A percentile compares a stretch with the other conserved stretches of the same genome.
Conservation (phyloP, 2,113 vertebrate species). For the Gavia stellata region DNA sequence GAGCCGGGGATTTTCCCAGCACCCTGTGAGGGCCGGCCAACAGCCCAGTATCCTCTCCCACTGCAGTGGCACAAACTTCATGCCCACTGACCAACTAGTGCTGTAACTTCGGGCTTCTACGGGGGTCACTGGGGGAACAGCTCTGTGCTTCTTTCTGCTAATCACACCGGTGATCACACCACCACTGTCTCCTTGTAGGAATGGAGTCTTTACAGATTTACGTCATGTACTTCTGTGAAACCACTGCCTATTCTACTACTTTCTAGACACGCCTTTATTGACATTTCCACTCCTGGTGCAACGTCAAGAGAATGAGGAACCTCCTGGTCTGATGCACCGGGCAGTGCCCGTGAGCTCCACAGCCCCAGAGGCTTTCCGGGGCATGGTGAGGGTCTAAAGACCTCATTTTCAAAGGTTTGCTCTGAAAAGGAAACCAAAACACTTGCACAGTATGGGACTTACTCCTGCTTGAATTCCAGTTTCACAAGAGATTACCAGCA, state of each 20-base stretch:
- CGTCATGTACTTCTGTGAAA: neutral
- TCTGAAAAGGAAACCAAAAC: neutral
- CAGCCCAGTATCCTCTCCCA: neutral
- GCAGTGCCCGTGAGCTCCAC: neutral
- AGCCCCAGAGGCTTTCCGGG: neutral
- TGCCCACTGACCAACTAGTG: neutral
- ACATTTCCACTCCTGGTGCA: neutral
- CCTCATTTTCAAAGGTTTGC: neutral
- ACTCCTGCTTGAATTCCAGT: neutral
- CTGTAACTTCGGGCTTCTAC: neutral
- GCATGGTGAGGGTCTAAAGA: neutral
- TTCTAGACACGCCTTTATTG: neutral
- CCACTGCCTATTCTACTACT: neutral
- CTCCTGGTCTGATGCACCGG: neutral
- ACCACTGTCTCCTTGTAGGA: neutral
- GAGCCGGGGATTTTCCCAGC: neutral
- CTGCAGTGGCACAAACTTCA: neutral
- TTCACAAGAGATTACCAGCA: neutral
- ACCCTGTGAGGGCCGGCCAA: neutral
- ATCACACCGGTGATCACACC: neutral
- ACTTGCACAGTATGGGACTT: neutral
- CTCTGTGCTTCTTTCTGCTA: neutral
- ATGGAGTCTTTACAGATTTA: neutral
- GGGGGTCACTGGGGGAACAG: neutral
- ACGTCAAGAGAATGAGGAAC: neutral